A percentile compares a stretch with the other conserved stretches of the same genome.
Conservation (phyloP, 2,888 invertebrate species). For the Lomographa bimaculata region DNA sequence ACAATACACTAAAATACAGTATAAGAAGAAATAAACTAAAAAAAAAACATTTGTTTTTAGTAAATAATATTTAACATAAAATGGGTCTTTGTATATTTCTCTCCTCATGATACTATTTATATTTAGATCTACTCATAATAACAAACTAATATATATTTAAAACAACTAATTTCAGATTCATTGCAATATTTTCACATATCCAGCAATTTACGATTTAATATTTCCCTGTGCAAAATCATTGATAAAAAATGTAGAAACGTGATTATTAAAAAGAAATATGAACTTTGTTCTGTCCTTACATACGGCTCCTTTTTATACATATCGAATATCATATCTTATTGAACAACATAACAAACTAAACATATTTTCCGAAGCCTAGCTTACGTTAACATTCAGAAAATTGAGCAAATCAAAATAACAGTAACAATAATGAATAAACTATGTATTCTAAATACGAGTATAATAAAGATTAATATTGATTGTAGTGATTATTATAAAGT, state of each 20-base stretch:
- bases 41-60: constrained; percentile 6
- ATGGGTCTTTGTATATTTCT: background rate
- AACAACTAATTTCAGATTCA: too few relatives aligned
- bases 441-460: constrained; percentile 69
- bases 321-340: constrained; percentile 41
- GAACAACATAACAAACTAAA: constrained; percentile 62
- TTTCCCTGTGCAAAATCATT: too few relatives aligned
- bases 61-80: constrained; percentile 2
- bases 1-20: constrained; percentile 3
- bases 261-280: background rate
- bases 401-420: constrained; percentile 83
- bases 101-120: too few relatives aligned
- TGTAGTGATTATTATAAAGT: constrained; percentile 56
- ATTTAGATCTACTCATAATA: too few relatives aligned
- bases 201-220: too few relatives aligned
- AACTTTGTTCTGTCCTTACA: constrained; percentile 28
- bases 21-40: background rate
- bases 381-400: constrained; percentile 74
- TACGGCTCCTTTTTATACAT: constrained; percentile 29
- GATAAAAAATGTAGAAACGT: constrained; percentile 1
- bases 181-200: too few relatives aligned
- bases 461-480: constrained; percentile 60
- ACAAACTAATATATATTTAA: too few relatives aligned
- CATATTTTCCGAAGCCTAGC: constrained; percentile 63
- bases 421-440: constrained; percentile 67